These are phyloP conservation scores for Clepsis dumicolana DNA, from an alignment of 2,888 invertebrate species.

Conservation along the genomic window DNA sequence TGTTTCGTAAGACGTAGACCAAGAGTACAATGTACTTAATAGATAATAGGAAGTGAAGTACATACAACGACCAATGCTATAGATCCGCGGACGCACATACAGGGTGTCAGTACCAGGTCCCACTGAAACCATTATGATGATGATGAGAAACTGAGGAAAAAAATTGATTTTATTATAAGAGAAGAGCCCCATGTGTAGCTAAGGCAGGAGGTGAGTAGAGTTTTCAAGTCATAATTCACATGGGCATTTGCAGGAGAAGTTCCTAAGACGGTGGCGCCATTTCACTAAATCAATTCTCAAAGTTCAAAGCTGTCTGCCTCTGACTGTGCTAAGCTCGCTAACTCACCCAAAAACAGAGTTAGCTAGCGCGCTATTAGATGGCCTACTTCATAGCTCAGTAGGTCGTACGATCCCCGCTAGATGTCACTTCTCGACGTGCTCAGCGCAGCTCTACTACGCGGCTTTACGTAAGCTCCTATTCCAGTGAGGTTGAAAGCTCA, in stretches of 20 bases:
- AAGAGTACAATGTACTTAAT: too few species aligned
- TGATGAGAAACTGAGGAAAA: too few species aligned
- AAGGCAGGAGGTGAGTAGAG: too few species aligned
- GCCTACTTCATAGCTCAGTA: background rate
- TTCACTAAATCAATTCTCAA: background rate
- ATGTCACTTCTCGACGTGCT: background rate
- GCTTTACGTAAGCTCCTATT: conserved; percentile 15
- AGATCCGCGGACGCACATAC: too few species aligned
- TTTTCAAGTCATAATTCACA: background rate
- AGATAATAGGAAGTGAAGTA: too few species aligned
- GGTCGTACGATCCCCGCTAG: conserved; percentile 5
- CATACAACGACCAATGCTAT: too few species aligned
- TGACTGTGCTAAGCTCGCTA: background rate
- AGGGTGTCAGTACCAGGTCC: too few species aligned
- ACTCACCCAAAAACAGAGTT: background rate
- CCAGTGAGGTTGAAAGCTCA: background rate
- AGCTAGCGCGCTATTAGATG: background rate
- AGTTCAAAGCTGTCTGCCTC: background rate
- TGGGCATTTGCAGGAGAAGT: background rate
- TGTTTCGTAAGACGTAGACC: too few species aligned
- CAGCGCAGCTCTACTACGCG: too few species aligned
- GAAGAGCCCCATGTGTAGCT: too few species aligned
- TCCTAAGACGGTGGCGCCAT: background rate
- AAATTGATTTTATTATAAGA: too few species aligned
- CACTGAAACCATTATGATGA: too few species aligned